Base-by-base conservation (phyloP, 2,888 invertebrate species). In the Diplazon laetatorius region DNA sequence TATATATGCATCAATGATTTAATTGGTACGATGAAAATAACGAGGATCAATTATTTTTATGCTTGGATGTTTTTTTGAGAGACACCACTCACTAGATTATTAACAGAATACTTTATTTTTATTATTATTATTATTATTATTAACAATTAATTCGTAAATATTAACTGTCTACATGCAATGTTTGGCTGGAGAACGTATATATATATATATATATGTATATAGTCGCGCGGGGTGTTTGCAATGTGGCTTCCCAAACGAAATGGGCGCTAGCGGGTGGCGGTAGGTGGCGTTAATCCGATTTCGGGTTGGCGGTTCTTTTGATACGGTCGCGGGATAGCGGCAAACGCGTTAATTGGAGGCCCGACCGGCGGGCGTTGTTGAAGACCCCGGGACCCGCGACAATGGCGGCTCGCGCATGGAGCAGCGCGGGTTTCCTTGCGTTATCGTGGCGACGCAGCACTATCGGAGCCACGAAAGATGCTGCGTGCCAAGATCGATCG, bases 301-400 rank as follows among this genome's bases (percentile, higher is more conserved):
- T 84, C 80, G 83, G 81, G 65, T 55, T 73, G 74, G 75, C 84
- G 84, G 83, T 73, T 73, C 81, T 84, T 88, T 88, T 88, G 86
- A 87, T 82, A 60, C 75, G 20, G 63, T 55, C 66, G 81, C 80
- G 82, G 73, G 78, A 75, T 82, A 74, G 83, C 81, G 82, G 82
- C 80, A 81, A 82, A 86, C 83, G 85, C 88, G 86, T 89, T 89
- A 89, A 89, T 89, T 89, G 87, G 87, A 87, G 85, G 82, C 83
- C 75, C 82, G 22, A 30, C n/a, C 69, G 77, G 25, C 57, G 65
- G 48, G 42, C 35, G 42, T 62, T 59, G 37, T 60, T 20, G 39
- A 35, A 62, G 46, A 18, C 63, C 63, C 44, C 44, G 72, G 57
- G 72, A 72, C 42, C 16, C 46, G 75, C 57, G 50, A 63, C 60